Evolutionary conservation across 2,888 invertebrate genomes (phyloP), one percentile per base, ranked within the genome.

Genomic region (Eudemis profundana): DNA sequence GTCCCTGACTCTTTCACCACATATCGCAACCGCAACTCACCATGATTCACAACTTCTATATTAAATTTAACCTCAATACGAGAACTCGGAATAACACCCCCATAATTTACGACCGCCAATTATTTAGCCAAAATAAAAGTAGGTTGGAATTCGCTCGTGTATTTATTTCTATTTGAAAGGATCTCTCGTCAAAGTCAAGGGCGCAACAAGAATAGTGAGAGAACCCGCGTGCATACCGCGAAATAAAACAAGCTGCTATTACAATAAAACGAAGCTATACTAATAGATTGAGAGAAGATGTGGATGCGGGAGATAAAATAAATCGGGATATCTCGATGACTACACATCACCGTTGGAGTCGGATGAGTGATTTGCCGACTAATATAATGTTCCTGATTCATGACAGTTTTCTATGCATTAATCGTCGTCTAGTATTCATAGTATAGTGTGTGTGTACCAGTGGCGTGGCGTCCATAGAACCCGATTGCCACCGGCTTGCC

Each of bases 111-210:
- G 23, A 44, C 23, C 10, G 23, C 21, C 57, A n/a, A 64, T 64
- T 50, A 59, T 51, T 64, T 50, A 51, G 44, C 36, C 36, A 27
- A 64, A 64, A 64, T 57, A 64, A 64, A 59, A 59, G 44, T 51
- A 46, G 53, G 53, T 53, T 53, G 65, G 60, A 59, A 65, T 59
- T 12, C 38, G 46, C 29, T 12, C 15, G 19, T 27, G 27, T 12
- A 40, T 47, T 63, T 56, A 38, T 56, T 63, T 63, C 29, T 51
- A 64, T 64, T 60, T 53, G 19, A 46, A 53, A 44, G 21, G 29
- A 57, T 63, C 50, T 36, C 42, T 57, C 57, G 53, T 51, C 46
- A 65, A 60, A 53, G 53, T 65, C 59, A 65, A 65, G 59, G 65
- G 53, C 57, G 42, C 23, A 60, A 46, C 19, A 38, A 50, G 64